A percentile compares a stretch with the other conserved stretches of the same genome.
These are phyloP conservation scores for Oxystoma pomonae DNA, from an alignment of 2,888 invertebrate genomes.

Conservation along the genomic window DNA sequence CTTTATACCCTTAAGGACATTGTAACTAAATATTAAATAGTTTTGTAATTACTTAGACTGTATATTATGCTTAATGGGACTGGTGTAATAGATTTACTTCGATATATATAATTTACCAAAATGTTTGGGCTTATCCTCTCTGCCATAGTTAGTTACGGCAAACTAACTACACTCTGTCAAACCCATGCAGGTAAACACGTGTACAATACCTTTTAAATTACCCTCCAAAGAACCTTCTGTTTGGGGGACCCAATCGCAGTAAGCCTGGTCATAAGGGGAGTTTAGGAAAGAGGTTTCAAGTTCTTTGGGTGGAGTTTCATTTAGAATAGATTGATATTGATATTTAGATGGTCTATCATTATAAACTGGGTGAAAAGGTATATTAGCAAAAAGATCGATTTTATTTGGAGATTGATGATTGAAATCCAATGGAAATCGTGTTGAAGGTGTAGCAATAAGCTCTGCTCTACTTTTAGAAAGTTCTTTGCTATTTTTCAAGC, in stretches of 20 bases:
- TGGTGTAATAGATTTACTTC: too few species aligned
- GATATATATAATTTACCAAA: too few species aligned
- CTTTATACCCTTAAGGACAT: too few species aligned
- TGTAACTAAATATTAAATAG: too few species aligned
- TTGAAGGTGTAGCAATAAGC: slow-evolving; percentile 37
- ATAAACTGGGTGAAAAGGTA: slow-evolving; percentile 44
- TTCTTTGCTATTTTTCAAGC: slow-evolving; percentile 30
- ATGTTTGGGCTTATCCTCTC: background rate
- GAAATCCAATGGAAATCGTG: slow-evolving; percentile 41
- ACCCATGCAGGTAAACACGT: slow-evolving; percentile 42
- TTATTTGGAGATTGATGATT: slow-evolving; percentile 26
- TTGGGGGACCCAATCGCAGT: slow-evolving; percentile 46
- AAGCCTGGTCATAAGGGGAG: slow-evolving; percentile 31
- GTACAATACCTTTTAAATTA: slow-evolving; percentile 41
- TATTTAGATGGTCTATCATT: slow-evolving; percentile 20
- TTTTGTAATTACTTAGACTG: too few species aligned
- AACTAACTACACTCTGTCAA: slow-evolving; percentile 36
- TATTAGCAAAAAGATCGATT: slow-evolving; percentile 42
- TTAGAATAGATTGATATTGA: background rate
- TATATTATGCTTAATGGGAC: too few species aligned
- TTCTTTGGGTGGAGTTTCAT: background rate
- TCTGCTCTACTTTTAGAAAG: slow-evolving; percentile 36
- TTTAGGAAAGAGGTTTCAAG: background rate
- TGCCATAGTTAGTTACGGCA: slow-evolving; percentile 29
- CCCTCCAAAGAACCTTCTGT: slow-evolving; percentile 31